These are phyloP conservation scores for Sardina pilchardus DNA, from an alignment of 2,113 vertebrate genomes.

Conservation along the genomic window DNA sequence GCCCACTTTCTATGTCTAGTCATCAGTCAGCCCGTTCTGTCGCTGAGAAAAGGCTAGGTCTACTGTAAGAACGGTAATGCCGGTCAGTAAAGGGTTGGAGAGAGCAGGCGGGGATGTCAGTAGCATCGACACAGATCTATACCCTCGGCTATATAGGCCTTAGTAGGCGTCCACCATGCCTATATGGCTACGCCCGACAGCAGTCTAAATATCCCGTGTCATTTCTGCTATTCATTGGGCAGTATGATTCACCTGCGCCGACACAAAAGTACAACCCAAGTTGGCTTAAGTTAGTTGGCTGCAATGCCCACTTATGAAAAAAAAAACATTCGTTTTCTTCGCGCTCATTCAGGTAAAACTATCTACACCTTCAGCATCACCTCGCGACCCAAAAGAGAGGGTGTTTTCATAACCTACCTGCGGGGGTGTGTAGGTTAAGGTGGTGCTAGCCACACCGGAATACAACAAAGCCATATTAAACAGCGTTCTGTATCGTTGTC, in stretches of 20 bases:
- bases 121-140: not conserved
- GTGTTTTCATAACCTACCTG: not conserved
- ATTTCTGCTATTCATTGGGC: not conserved
- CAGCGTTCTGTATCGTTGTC: not conserved
- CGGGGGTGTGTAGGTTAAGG: not conserved
- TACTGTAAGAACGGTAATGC: not conserved
- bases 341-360: not conserved
- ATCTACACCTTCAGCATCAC: not conserved
- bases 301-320: not conserved
- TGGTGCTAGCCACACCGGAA: not conserved
- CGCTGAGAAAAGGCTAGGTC: not conserved
- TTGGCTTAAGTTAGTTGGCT: slow-evolving; percentile 4
- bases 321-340: not conserved
- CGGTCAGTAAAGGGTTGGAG: not conserved
- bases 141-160: not conserved
- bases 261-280: not conserved
- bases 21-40: not conserved
- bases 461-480: not conserved
- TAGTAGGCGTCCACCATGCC: not conserved
- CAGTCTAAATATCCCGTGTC: not conserved
- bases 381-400: not conserved
- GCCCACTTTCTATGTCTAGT: not conserved
- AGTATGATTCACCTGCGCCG: not conserved
- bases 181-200: not conserved
- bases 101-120: not conserved